Base-by-base conservation (phyloP, 2,797 vertebrate species). In the Acipenser oxyrinchus region DNA sequence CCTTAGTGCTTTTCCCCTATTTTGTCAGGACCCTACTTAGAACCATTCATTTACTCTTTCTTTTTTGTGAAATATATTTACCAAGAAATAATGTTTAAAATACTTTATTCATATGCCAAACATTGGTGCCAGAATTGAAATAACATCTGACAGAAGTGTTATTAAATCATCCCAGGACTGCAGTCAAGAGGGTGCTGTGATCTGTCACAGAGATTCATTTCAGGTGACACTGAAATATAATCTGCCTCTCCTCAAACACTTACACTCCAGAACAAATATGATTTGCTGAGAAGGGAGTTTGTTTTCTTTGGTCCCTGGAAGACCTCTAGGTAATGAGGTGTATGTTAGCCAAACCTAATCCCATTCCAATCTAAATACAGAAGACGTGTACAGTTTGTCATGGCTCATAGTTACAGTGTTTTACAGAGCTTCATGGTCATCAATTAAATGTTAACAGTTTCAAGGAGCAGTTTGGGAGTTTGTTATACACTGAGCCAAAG, bases 291-390 rank as follows among this genome's bases (percentile, higher is more conserved):
- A 58, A 58, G 55, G 13, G 55, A 12, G 55, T n/a, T 12, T 8
- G 8, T 58, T 58, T 58, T 58, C 55, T n/a, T n/a, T 58, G 55
- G 55, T 58, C 12, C 55, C 55, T 58, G 55, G 55, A 58, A 58
- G 15, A 58, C 9, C 55, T 58, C 55, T n/a, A 11, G 12, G 55
- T 12, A 58, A n/a, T n/a, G 12, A 58, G 12, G 55, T 6, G 11
- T 58, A 13, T 58, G 12, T 13, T 11, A 58, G 12, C 55, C 13
- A 11, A 58, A n/a, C 55, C 55, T 58, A 58, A 58, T 58, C 55
- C 9, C 12, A 2, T 58, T n/a, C 12, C 12, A 58, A 58, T 11
- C 55, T 58, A 58, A 58, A 58, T 58, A 58, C 55, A 58, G 55
- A 58, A 13, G 55, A n/a, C 12, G 6, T 58, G 11, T 10, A 11